These are phyloP conservation scores for Cheilosia variabilis DNA, from an alignment of 2,888 invertebrate species.

Conservation along the genomic window DNA sequence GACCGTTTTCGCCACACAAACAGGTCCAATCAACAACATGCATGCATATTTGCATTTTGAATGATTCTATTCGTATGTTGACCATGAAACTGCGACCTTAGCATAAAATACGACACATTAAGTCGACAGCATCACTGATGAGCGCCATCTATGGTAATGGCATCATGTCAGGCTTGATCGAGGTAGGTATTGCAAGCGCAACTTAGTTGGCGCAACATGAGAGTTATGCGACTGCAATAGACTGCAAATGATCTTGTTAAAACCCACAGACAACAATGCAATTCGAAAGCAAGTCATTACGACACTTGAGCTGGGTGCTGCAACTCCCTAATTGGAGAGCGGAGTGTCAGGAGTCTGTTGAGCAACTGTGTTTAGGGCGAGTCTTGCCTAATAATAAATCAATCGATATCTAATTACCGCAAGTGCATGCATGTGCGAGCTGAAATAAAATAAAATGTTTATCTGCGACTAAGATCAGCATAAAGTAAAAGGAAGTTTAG, in stretches of 20 bases:
- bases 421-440: neutral
- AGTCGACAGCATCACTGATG: constrained; percentile 9
- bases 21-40: constrained; percentile 11
- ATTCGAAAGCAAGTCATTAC: constrained; percentile 18
- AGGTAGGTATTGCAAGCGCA: neutral
- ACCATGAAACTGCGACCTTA: constrained; percentile 60
- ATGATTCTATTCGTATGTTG: constrained; percentile 39
- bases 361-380: neutral
- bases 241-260: neutral
- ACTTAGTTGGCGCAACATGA: neutral
- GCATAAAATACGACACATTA: constrained; percentile 28
- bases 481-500: constrained; percentile 7
- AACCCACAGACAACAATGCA: constrained; percentile 1
- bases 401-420: neutral
- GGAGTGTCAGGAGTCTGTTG: neutral
- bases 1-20: constrained; percentile 5
- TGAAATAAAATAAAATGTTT: constrained; percentile 9
- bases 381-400: constrained; percentile 4
- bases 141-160: constrained; percentile 7
- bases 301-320: neutral
- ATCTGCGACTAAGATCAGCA: neutral
- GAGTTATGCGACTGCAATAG: constrained; percentile 1
- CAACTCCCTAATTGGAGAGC: constrained; percentile 8
- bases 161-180: neutral
- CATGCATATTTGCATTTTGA: constrained; percentile 17